phyloP scores from a whole-genome alignment of 2,797 vertebrate species.

The Echiichthys vipera region DNA sequence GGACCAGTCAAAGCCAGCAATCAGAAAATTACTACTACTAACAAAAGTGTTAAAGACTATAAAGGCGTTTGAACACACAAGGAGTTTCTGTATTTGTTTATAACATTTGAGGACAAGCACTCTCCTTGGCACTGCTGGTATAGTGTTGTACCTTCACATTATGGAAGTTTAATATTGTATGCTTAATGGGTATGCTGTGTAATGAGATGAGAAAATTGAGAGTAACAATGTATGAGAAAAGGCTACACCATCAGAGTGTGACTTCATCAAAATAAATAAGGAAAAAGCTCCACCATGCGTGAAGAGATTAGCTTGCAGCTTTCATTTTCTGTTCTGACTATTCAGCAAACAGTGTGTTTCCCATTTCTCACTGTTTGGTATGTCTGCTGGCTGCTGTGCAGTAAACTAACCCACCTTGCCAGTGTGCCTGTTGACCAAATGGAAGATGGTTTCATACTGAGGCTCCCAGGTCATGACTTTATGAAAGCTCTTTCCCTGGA shows the following conservation, averaged over 20 bases:
- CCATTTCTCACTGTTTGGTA: not conserved
- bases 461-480: conserved; percentile 91
- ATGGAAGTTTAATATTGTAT: conserved; percentile 50
- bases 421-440: conserved; percentile 90
- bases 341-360: conserved; percentile 34
- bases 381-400: conserved; percentile 3
- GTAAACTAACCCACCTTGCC: conserved; percentile 83
- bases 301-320: conserved; percentile 65
- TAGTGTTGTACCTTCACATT: conserved; percentile 52
- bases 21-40: not conserved
- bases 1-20: not conserved
- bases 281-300: conserved; percentile 46
- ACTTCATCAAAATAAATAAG: conserved; percentile 74
- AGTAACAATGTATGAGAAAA: conserved; percentile 62
- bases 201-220: conserved; percentile 75
- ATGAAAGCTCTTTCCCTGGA: conserved; percentile 84
- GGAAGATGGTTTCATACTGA: conserved; percentile 85
- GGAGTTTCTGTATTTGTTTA: not conserved
- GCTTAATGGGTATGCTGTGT: conserved; percentile 70
- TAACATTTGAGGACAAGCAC: conserved; percentile 15
- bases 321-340: conserved; percentile 38
- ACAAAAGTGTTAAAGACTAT: not conserved
- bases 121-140: conserved; percentile 1
- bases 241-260: conserved; percentile 61
- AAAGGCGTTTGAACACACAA: conserved; percentile 15